Conservation (phyloP, 2,113 vertebrate species). For the Oxygymnocypris stewartii region DNA sequence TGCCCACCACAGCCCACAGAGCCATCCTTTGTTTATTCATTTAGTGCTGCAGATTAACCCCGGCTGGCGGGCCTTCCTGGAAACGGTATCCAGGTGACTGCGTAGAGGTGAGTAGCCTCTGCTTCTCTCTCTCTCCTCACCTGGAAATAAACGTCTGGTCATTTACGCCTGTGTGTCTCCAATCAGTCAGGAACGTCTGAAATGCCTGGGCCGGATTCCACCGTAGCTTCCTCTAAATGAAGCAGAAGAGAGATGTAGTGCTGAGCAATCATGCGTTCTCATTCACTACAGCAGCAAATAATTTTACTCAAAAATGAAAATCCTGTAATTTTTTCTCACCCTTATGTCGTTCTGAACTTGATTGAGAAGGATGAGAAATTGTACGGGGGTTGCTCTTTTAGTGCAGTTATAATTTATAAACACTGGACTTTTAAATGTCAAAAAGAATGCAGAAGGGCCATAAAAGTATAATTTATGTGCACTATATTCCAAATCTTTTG, state of each 20-base stretch:
- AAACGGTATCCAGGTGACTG: constrained; percentile 85
- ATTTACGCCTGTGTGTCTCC: constrained; percentile 83
- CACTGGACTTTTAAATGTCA: no score
- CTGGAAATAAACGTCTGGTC: constrained; percentile 86
- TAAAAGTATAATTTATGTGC: background rate
- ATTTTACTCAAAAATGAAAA: background rate
- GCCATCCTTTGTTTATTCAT: constrained; percentile 97
- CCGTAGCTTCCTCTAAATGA: constrained; percentile 65
- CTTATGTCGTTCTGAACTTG: background rate
- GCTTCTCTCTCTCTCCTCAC: constrained; percentile 96
- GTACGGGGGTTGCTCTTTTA: no score
- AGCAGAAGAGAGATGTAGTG: background rate
- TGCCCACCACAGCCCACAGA: constrained; percentile 86
- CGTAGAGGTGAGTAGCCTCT: constrained; percentile 74
- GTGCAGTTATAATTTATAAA: no score
- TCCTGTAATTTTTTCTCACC: background rate
- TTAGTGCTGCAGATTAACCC: constrained; percentile 87
- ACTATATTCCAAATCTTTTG: background rate
- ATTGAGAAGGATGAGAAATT: background rate
- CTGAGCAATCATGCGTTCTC: constrained; percentile 29
- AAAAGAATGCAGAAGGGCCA: no score
- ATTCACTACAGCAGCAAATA: constrained; percentile 40
- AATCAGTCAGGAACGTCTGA: constrained; percentile 86
- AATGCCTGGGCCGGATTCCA: constrained; percentile 81
- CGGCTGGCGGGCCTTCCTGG: constrained; percentile 86